Evolutionary conservation across 2,113 vertebrate species (phyloP).

Genomic region (Malurus elegans): DNA sequence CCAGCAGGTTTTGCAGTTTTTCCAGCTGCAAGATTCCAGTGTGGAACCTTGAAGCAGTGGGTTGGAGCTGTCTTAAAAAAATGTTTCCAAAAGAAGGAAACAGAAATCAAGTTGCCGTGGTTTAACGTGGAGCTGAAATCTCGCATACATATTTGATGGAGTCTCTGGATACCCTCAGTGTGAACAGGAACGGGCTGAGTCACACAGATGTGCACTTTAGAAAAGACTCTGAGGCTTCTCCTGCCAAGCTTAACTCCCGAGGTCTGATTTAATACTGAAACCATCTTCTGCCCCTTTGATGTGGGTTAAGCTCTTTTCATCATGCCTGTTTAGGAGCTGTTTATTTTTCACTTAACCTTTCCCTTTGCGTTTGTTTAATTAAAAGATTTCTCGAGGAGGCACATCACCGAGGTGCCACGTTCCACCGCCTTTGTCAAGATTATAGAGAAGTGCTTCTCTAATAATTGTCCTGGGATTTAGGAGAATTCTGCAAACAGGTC

Average conservation of each 20-base stretch:
- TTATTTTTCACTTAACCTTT: slow-evolving; percentile 42
- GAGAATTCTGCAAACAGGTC: slow-evolving; percentile 28
- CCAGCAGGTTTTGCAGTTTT: not conserved
- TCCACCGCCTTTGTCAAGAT: slow-evolving; percentile 5
- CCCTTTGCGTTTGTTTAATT: slow-evolving; percentile 25
- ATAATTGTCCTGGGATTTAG: slow-evolving; percentile 43
- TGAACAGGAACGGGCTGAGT: not conserved
- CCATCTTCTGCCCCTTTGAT: not conserved
- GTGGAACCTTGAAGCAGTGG: not conserved
- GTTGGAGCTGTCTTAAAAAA: not conserved
- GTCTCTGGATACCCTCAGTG: not conserved
- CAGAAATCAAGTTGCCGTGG: not conserved
- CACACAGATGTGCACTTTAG: not conserved
- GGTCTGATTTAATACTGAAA: not conserved
- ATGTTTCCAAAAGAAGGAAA: not conserved
- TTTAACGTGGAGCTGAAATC: not conserved
- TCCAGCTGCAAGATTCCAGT: not conserved
- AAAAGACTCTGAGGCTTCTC: not conserved
- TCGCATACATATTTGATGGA: not conserved
- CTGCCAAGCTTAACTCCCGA: not conserved
- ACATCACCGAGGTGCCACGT: not conserved
- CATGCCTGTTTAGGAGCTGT: not conserved
- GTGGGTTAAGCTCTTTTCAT: not conserved
- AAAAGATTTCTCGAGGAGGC: slow-evolving; percentile 16
- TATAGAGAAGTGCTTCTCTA: not conserved